A percentile compares a stretch with the other conserved stretches of the same genome.
Conservation (phyloP, 92 coral and sea anemone species). For the Paramuricea clavata region DNA sequence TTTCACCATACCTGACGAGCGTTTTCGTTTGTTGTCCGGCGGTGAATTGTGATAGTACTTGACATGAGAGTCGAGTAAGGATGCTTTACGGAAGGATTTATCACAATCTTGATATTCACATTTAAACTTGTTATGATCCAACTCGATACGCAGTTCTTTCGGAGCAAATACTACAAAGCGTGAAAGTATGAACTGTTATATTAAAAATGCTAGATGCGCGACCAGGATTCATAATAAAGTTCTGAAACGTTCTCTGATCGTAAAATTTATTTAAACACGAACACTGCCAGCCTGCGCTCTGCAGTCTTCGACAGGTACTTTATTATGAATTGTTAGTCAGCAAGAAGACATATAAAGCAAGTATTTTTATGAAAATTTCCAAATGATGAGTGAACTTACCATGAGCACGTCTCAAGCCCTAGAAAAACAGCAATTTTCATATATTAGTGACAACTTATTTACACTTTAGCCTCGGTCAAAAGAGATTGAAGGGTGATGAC, state of each 20-base stretch:
- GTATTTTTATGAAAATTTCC: not conserved
- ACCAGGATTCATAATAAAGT: no score
- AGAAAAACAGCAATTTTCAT: not conserved
- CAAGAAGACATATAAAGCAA: not conserved
- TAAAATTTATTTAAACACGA: no score
- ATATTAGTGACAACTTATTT: no score
- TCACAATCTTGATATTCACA: constrained; percentile 88
- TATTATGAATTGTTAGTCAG: no score
- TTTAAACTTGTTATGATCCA: constrained; percentile 95
- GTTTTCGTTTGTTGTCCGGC: constrained; percentile 74
- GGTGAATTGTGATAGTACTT: constrained; percentile 89
- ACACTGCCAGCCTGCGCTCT: no score
- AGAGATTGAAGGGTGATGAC: no score
- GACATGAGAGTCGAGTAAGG: constrained; percentile 90
- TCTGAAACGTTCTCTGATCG: no score
- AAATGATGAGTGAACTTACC: not conserved
- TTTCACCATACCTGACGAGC: constrained; percentile 81
- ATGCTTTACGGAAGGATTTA: constrained; percentile 96
- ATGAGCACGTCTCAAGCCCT: not conserved
- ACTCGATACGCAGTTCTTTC: constrained; percentile 88
- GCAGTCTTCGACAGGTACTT: no score
- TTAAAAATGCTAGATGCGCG: no score
- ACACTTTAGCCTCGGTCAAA: no score
- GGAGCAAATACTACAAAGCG: constrained; percentile 74
- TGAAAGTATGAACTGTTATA: no score